Conservation (phyloP, 2,113 vertebrate species). For the Apeltes quadracus region DNA sequence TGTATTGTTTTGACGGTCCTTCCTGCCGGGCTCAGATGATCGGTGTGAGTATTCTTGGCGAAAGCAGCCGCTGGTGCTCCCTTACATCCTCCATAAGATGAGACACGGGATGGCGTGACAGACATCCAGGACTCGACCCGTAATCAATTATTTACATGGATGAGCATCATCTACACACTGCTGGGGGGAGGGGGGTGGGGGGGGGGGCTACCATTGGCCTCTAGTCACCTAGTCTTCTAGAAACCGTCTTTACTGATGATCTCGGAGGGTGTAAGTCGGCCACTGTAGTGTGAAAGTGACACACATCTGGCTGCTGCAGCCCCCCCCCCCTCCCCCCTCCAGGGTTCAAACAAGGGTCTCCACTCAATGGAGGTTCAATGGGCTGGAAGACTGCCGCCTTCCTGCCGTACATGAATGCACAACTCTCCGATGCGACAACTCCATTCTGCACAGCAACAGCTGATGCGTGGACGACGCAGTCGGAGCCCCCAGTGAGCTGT, state of each 20-base stretch:
- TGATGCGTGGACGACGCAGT: slow-evolving; percentile 50
- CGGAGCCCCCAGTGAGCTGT: slow-evolving; percentile 41
- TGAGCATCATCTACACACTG: slow-evolving; percentile 41
- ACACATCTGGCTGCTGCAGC: slow-evolving; percentile 48
- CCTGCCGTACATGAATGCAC: slow-evolving; percentile 31
- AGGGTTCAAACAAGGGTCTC: slow-evolving; percentile 67
- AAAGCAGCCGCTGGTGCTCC: slow-evolving; percentile 2
- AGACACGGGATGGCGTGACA: slow-evolving; percentile 41
- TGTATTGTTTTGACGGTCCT: too few species aligned
- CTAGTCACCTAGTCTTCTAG: too few species aligned
- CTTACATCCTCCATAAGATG: slow-evolving; percentile 5
- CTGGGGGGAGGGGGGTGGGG: too few species aligned
- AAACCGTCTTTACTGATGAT: too few species aligned
- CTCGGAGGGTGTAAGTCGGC: background rate
- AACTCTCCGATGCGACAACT: slow-evolving; percentile 14
- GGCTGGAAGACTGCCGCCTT: slow-evolving; percentile 51
- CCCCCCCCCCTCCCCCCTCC: slow-evolving; percentile 40
- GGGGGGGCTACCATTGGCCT: too few species aligned
- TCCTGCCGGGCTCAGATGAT: too few species aligned
- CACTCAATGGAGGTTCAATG: slow-evolving; percentile 57
- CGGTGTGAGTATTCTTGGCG: background rate
- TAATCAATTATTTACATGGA: slow-evolving; percentile 66
- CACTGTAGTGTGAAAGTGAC: background rate
- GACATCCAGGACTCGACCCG: slow-evolving; percentile 45
- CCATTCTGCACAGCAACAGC: slow-evolving; percentile 64